Evolutionary conservation across 2,888 invertebrate genomes (phyloP).

Genomic region (Trachelus stipa): DNA sequence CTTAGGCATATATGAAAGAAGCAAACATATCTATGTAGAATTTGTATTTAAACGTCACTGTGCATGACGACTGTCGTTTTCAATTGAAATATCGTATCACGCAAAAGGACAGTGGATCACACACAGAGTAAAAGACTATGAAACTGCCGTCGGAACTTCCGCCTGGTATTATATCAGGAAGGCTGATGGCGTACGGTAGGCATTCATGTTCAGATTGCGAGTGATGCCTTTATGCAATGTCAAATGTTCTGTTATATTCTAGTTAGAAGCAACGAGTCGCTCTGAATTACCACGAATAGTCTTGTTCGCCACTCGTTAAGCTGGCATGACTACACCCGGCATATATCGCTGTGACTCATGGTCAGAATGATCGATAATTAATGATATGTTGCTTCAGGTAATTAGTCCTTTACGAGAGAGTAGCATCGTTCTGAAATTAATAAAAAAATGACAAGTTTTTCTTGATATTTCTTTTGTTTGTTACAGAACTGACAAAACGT

Average conservation of each 20-base stretch:
- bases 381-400: neutral
- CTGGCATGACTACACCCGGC: neutral
- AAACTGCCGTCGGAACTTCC: neutral
- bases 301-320: slow-evolving; percentile 52
- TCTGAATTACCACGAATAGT: slow-evolving; percentile 54
- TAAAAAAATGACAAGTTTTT: neutral
- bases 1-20: neutral
- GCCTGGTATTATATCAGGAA: neutral
- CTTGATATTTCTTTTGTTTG: neutral
- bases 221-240: slow-evolving; percentile 53
- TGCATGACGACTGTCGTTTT: neutral
- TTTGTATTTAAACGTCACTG: neutral
- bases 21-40: neutral
- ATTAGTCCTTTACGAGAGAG: neutral
- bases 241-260: slow-evolving; percentile 55
- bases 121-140: neutral
- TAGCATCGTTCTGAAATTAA: neutral
- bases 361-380: neutral
- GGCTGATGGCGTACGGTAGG: neutral
- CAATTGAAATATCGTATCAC: neutral
- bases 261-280: slow-evolving; percentile 58
- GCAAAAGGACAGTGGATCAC: neutral
- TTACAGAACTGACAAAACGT: neutral
- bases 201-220: slow-evolving; percentile 35
- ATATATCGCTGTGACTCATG: neutral